These are phyloP conservation scores for Microcebus tavaratra DNA, from an alignment of 2,113 vertebrate species.

Conservation along the genomic window DNA sequence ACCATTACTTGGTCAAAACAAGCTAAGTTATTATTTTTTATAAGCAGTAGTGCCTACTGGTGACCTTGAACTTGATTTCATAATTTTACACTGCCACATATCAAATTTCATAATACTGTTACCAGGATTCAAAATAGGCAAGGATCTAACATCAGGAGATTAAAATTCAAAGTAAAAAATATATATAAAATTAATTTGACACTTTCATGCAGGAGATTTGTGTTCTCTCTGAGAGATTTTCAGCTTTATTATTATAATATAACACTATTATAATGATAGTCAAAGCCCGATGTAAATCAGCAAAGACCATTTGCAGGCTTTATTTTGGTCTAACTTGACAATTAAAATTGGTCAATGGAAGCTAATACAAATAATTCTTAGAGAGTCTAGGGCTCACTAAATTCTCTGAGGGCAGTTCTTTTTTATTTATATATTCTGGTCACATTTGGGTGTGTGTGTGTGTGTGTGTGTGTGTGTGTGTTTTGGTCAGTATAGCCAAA, in stretches of 20 bases:
- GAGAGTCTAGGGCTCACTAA: neutral
- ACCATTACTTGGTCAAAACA: neutral
- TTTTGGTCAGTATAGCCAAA: neutral
- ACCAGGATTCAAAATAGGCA: neutral
- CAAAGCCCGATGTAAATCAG: neutral
- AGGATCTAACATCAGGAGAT: neutral
- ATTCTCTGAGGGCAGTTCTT: neutral
- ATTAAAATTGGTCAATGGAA: neutral
- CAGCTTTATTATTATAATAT: neutral
- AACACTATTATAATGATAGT: neutral
- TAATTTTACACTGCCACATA: neutral
- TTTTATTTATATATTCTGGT: neutral
- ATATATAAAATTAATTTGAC: neutral
- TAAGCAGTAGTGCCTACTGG: neutral
- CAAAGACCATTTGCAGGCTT: neutral
- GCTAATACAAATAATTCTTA: neutral
- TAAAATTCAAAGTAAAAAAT: neutral
- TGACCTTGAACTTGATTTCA: conserved; percentile 9
- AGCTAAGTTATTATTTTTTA: neutral
- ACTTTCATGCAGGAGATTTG: neutral
- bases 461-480: neutral
- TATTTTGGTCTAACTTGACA: neutral
- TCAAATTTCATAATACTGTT: neutral
- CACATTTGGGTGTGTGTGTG: neutral
- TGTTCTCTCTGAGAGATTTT: neutral